Base-by-base conservation (phyloP, 1,140 invertebrate genomes). In the Drosophila elegans region DNA sequence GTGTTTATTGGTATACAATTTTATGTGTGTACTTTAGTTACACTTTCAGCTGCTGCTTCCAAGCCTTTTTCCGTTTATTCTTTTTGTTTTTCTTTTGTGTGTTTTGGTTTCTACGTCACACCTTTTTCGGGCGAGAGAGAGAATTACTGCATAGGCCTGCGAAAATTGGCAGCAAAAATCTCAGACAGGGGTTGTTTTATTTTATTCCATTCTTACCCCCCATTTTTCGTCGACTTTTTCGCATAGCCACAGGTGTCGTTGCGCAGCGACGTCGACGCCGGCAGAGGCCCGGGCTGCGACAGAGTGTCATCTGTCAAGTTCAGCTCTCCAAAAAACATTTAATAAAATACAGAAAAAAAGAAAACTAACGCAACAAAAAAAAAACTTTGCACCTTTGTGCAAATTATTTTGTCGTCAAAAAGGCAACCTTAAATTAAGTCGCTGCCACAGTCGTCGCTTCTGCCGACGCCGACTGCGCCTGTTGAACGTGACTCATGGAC, bases 361-460 rank as follows among this genome's bases (percentile, higher is more conserved):
- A 27, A 42, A 51, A 32, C 6, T 10, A 25, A 68, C 25, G 41
- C 16, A 38, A 21, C 16, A 21, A 21, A 21, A 21, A 21, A 64
- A 81, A 81, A 82, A 75, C 63, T 79, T 86, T 45, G 81, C 83
- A 86, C 79, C 75, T 89, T 79, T 74, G 79, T 83, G 83, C 83
- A 89, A 86, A 82, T 86, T 83, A 79, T 86, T 88, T 86, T 44
- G 79, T 64, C 80, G 79, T 83, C 74, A 82, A 82, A 85, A 85
- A 71, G 78, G 71, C 85, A 85, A 85, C 81, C 81, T 84, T 54
- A 85, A 83, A 75, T 55, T 32, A 27, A 51, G 45, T 29, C 62
- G 29, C 21, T 60, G 42, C 21, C n/a, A 16, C 32, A 27, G 49
- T 29, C 34, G 11, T 12, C 25, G 34, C 59, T 42, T 29, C 59